Conservation (phyloP, 2,113 vertebrate genomes). For the Brachyistius frenatus region DNA sequence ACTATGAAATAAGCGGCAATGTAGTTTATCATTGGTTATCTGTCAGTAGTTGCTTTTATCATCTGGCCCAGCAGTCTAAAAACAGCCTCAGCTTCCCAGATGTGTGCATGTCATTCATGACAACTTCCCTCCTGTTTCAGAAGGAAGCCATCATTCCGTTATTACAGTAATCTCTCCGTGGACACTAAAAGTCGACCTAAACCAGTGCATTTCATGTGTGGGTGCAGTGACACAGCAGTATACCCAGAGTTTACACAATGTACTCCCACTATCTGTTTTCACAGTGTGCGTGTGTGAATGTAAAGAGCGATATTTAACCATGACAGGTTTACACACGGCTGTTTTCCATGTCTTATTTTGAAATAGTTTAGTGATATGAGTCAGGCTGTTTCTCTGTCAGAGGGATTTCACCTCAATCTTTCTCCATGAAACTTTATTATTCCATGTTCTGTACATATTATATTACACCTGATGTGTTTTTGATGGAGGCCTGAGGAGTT, state of each 20-base stretch:
- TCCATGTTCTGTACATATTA: neutral
- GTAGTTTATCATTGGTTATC: neutral
- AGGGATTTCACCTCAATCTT: conserved; percentile 31
- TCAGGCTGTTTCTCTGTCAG: conserved; percentile 32
- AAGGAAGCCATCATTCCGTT: conserved; percentile 39
- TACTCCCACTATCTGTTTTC: conserved; percentile 56
- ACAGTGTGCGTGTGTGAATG: neutral
- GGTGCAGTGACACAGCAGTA: conserved; percentile 56
- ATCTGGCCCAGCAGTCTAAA: conserved; percentile 14
- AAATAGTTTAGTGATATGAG: conserved; percentile 36
- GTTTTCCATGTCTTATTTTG: conserved; percentile 36
- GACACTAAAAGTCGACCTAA: neutral
- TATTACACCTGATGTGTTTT: neutral
- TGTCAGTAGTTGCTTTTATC: neutral
- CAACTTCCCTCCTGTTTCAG: conserved; percentile 35
- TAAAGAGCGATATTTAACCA: conserved; percentile 46
- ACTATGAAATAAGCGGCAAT: neutral
- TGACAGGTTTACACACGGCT: conserved; percentile 6
- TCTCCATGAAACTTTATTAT: neutral
- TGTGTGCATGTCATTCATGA: conserved; percentile 33
- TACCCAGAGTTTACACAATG: conserved; percentile 34
- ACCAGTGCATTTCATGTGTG: conserved; percentile 18
- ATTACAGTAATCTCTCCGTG: conserved; percentile 60
- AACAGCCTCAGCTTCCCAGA: conserved; percentile 52
- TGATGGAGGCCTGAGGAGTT: neutral